phyloP scores from a whole-genome alignment of 2,113 vertebrate genomes.

The Polypterus senegalus region DNA sequence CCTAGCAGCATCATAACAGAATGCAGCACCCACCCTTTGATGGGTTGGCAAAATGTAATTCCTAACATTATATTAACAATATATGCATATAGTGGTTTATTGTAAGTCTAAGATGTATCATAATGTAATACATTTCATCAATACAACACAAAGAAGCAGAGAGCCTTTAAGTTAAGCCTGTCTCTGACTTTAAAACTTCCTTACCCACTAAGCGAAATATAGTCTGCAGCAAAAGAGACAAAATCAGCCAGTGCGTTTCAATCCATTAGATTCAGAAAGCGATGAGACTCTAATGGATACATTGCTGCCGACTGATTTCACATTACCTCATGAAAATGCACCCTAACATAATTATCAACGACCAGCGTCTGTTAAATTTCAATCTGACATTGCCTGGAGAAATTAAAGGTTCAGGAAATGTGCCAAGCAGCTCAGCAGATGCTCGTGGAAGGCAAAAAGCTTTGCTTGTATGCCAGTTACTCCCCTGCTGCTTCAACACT shows the following conservation, averaged over 20 bases:
- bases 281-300: constrained; percentile 14
- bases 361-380: constrained; percentile 8
- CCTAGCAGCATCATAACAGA: no score
- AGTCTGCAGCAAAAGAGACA: background rate
- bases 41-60: no score
- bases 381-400: constrained; percentile 9
- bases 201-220: background rate
- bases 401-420: constrained; percentile 19
- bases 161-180: no score
- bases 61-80: no score
- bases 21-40: no score
- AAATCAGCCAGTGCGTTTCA: constrained; percentile 3
- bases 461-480: constrained; percentile 2
- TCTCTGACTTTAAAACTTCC: background rate
- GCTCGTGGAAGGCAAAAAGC: background rate
- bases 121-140: no score
- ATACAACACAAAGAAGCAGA: no score
- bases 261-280: constrained; percentile 21
- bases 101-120: no score
- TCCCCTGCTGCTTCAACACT: constrained; percentile 3
- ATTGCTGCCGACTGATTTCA: constrained; percentile 14
- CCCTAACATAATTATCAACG: constrained; percentile 24
- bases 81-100: no score
- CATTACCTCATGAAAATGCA: constrained; percentile 17
- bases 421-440: background rate